These are phyloP conservation scores for Sus cebifrons DNA, from an alignment of 2,797 vertebrate genomes.

Conservation along the genomic window DNA sequence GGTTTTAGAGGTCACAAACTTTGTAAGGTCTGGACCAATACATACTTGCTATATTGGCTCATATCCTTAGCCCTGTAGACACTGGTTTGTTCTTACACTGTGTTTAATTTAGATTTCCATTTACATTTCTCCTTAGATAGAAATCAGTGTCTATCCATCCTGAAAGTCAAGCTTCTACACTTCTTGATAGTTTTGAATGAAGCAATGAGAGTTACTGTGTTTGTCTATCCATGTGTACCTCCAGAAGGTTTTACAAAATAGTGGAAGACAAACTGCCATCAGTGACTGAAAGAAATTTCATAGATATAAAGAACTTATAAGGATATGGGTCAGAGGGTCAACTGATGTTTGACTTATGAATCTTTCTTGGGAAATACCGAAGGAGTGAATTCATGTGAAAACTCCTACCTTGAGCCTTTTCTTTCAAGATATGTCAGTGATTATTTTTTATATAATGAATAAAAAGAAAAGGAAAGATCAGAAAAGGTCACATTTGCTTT, in stretches of 20 bases:
- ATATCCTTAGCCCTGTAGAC: not conserved
- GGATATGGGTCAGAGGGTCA: conserved; percentile 51
- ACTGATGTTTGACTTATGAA: conserved; percentile 51
- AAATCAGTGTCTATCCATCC: not conserved
- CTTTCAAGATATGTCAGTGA: not conserved
- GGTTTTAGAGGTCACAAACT: not conserved
- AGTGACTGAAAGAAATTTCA: conserved; percentile 59
- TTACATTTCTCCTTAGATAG: not conserved
- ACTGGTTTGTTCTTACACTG: not conserved
- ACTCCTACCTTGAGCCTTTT: conserved; percentile 40
- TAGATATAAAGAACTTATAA: not conserved
- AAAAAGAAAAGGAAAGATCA: conserved; percentile 2
- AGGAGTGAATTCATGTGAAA: conserved; percentile 71
- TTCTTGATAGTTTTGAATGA: conserved; percentile 70
- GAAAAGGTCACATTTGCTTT: conserved; percentile 64
- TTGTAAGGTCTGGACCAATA: not conserved
- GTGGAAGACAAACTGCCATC: not conserved
- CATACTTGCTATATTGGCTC: not conserved
- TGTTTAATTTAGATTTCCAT: not conserved
- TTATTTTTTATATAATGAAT: not conserved
- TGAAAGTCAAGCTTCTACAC: conserved; percentile 54
- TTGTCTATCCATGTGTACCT: conserved; percentile 40
- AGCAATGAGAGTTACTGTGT: not conserved
- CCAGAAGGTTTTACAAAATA: conserved; percentile 16
- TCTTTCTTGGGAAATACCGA: conserved; percentile 76